Evolutionary conservation across 2,113 vertebrate genomes (phyloP).

Genomic region (Psophia crepitans): DNA sequence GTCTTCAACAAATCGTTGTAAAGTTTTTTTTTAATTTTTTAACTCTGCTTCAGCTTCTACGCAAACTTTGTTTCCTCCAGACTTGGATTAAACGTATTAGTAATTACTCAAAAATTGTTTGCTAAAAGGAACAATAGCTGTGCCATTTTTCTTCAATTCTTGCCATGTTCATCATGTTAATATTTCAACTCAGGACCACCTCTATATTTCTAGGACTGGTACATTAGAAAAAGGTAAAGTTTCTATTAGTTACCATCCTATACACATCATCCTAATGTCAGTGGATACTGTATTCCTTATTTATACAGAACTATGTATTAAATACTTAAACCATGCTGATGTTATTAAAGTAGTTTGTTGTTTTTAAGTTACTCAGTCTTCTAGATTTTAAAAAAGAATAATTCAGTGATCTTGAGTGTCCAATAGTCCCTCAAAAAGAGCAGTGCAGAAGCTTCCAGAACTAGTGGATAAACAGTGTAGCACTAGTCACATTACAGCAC

Average conservation of each 20-base stretch:
- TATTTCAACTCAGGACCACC: background rate
- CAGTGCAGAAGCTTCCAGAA: background rate
- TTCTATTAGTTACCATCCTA: background rate
- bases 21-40: background rate
- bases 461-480: background rate
- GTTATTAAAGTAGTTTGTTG: background rate
- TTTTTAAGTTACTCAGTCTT: background rate
- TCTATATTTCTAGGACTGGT: background rate
- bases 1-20: background rate
- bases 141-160: background rate
- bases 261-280: background rate
- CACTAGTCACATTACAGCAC: background rate
- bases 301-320: background rate
- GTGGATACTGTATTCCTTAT: background rate
- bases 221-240: background rate
- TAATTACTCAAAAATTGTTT: background rate
- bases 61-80: background rate
- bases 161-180: background rate
- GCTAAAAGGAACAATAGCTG: background rate
- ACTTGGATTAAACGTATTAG: background rate
- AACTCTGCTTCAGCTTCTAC: background rate
- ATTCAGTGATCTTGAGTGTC: background rate
- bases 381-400: background rate
- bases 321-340: too few relatives aligned
- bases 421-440: background rate